Conservation (phyloP, 2,113 vertebrate genomes). For the Emydura subglobosa region DNA sequence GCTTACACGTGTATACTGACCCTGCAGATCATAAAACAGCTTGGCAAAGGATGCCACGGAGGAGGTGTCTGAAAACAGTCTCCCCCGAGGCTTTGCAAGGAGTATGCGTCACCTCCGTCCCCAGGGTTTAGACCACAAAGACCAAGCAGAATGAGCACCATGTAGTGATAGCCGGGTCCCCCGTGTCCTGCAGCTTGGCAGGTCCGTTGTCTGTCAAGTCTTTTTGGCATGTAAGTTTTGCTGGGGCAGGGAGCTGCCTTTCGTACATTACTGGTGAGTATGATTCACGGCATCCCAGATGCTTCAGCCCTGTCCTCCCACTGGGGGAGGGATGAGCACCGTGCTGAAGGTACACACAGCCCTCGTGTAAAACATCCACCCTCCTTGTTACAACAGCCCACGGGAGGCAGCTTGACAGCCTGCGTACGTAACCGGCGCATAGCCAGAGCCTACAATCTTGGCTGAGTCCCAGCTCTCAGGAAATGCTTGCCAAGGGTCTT, state of each 20-base stretch:
- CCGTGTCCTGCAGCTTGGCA: background rate
- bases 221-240: background rate
- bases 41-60: background rate
- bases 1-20: accelerated
- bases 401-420: background rate
- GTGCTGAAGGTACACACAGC: background rate
- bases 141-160: background rate
- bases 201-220: background rate
- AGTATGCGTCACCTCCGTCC: background rate
- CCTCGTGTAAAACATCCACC: background rate
- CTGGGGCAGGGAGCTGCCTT: slow-evolving; percentile 1
- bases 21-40: background rate
- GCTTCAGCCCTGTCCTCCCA: accelerated
- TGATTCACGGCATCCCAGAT: background rate
- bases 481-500: background rate
- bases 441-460: background rate
- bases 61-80: background rate
- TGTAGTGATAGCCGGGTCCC: background rate
- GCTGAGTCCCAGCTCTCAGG: background rate
- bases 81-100: background rate
- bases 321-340: background rate
- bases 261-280: background rate
- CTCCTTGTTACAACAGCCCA: background rate
- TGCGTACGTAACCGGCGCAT: background rate
- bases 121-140: background rate